Conservation (phyloP, 2,113 vertebrate species). For the Ptilorrhoa leucosticta region DNA sequence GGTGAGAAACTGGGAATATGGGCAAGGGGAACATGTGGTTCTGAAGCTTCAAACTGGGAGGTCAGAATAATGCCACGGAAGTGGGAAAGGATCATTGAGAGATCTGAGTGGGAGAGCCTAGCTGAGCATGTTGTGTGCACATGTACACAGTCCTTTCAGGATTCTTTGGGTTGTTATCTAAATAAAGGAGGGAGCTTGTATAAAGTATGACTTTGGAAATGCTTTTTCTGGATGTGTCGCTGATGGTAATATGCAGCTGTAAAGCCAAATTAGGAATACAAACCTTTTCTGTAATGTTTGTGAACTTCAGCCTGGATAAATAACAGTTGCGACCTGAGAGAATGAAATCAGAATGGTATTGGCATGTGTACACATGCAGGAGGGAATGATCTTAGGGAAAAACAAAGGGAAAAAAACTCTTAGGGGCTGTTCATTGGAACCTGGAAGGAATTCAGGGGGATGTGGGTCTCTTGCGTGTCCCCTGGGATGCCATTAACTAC, state of each 20-base stretch:
- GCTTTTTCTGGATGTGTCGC: background rate
- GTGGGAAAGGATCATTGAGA: background rate
- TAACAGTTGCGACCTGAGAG: background rate
- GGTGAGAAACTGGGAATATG: background rate
- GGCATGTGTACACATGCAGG: background rate
- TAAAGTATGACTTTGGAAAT: background rate
- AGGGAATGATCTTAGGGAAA: background rate
- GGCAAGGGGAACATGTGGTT: background rate
- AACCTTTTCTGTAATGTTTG: background rate
- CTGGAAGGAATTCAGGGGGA: background rate
- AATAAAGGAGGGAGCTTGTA: background rate
- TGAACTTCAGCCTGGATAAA: background rate
- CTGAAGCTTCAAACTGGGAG: background rate
- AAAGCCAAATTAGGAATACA: background rate
- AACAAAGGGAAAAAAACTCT: background rate
- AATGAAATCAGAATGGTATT: background rate
- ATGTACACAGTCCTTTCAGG: background rate
- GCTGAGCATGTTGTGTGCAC: background rate
- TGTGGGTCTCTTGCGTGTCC: background rate
- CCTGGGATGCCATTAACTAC: background rate
- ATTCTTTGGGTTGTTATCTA: background rate
- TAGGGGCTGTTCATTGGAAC: background rate
- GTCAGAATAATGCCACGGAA: background rate
- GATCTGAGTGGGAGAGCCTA: background rate
- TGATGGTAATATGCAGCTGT: background rate